Evolutionary conservation across 30 jellyfish, hydroid and myxozoan species (phyloP).

Genomic region (Aurelia aurita complex sp. Pacific): DNA sequence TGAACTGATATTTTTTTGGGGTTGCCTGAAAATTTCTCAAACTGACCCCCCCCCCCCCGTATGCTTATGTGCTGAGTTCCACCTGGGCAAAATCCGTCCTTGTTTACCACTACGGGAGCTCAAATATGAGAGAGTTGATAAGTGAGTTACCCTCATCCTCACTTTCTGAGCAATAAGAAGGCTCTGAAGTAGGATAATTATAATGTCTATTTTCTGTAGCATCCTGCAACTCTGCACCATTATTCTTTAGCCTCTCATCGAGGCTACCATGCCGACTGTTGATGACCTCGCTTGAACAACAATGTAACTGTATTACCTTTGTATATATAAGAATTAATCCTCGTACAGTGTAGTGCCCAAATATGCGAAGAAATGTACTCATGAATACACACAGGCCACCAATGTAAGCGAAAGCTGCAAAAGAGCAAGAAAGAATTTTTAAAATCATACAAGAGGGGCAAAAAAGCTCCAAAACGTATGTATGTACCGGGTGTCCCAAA

Average conservation of each 20-base stretch:
- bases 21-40: no score
- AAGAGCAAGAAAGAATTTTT: no score
- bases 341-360: slow-evolving; percentile 85
- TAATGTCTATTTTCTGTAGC: slow-evolving; percentile 4
- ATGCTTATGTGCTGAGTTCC: no score
- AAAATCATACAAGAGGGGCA: no score
- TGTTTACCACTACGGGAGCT: slow-evolving; percentile 6
- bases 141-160: slow-evolving; percentile 56
- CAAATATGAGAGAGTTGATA: slow-evolving; percentile 60
- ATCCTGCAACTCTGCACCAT: neutral
- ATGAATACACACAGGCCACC: slow-evolving; percentile 96
- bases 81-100: no score
- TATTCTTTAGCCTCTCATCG: neutral
- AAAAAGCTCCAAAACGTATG: no score
- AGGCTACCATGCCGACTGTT: neutral
- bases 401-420: slow-evolving; percentile 84
- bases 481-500: no score
- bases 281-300: slow-evolving; percentile 43
- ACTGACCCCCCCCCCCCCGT: no score
- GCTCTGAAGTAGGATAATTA: slow-evolving; percentile 14
- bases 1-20: no score
- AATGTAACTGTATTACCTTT: slow-evolving; percentile 9
- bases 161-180: slow-evolving; percentile 52
- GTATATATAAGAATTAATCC: slow-evolving; percentile 48
- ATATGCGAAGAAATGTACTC: slow-evolving; percentile 79